Evolutionary conservation across 2,888 invertebrate genomes (phyloP), one percentile per base, ranked within the genome.

Genomic region (Hirtodrosophila duncani): DNA sequence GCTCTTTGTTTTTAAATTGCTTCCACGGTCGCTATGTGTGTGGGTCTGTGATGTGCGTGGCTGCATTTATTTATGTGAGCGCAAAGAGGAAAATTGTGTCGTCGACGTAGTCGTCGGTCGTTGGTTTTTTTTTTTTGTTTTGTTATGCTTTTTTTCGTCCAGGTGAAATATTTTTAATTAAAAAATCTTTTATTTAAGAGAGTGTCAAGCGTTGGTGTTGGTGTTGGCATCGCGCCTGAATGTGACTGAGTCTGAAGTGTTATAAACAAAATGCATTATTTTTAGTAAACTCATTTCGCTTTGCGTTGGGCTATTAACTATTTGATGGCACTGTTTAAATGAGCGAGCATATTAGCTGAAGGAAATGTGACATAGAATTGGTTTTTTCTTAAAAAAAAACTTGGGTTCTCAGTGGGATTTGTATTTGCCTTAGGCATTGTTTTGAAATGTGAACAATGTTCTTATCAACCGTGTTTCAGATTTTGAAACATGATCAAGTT

Each of bases 101-200:
- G 71, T 42, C 61, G 14, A 5, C 20, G 20, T 21, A 17, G 34
- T 10, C 33, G 29, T 10, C 10, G 38, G 34, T 51, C 51, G 23
- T 49, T 34, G 18, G 10, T 8, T 30, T 45, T 37, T 18, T 13
- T 23, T 16, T 37, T 42, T 44, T 26, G 27, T 27, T 41, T 45
- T 50, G 27, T 46, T 37, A n/a, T n/a, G 24, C 50, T 55, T 43
- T 58, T 63, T 67, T 37, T 63, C 55, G 64, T n/a, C n/a, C 81
- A 72, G 71, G 71, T 80, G 64, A 80, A 72, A 80, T 77, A 80
- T 72, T 72, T 72, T 72, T 72, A 72, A 72, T 72, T 72, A 80
- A 72, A 72, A 72, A 78, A 81, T 72, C 78, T 72, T 72, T 81
- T 72, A 81, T 81, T 81, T 81, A 78, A 72, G 74, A 78, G 81